Evolutionary conservation across 2,113 vertebrate genomes (phyloP).

Genomic region (Prolemur simus): DNA sequence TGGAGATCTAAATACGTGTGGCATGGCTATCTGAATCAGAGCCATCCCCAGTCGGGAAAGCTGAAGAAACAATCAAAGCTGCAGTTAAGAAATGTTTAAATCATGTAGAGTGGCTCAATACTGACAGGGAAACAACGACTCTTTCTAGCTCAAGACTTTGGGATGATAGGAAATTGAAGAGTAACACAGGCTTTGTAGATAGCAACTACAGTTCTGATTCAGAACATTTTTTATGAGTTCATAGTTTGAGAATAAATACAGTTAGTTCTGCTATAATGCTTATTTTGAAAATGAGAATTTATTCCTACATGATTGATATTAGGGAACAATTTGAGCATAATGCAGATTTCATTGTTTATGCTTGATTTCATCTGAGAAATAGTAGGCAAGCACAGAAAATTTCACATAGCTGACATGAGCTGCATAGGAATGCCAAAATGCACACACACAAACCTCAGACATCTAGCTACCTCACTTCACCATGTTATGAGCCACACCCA

Average conservation of each 20-base stretch:
- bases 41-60: not conserved
- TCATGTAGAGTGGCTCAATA: not conserved
- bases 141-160: constrained; percentile 18
- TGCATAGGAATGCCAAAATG: not conserved
- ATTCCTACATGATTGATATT: not conserved
- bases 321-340: not conserved
- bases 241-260: not conserved
- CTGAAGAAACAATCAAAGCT: not conserved
- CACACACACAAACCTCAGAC: rapidly evolving
- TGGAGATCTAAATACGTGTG: not conserved
- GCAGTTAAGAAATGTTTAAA: not conserved
- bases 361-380: not conserved
- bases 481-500: not conserved
- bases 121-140: not conserved
- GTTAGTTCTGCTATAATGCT: not conserved
- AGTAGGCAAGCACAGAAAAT: not conserved
- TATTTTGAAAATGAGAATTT: constrained; percentile 18
- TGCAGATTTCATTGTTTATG: not conserved
- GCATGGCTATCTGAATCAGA: not conserved
- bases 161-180: not conserved
- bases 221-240: not conserved
- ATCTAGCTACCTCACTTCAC: not conserved
- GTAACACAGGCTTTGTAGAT: not conserved
- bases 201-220: not conserved
- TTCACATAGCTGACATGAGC: not conserved